These are phyloP conservation scores for Eretmochelys imbricata DNA, from an alignment of 2,113 vertebrate species.

Conservation along the genomic window DNA sequence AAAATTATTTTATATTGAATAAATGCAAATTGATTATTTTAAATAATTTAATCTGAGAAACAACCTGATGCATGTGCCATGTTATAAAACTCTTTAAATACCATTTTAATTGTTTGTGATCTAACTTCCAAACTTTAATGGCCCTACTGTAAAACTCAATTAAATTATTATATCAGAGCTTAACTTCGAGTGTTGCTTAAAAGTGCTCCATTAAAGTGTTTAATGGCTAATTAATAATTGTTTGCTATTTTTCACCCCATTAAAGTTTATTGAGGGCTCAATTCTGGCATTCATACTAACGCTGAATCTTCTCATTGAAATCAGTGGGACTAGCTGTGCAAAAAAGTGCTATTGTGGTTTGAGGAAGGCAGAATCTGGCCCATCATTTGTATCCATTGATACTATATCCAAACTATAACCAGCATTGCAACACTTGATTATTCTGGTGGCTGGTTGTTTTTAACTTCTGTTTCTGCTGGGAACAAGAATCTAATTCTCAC, in stretches of 20 bases:
- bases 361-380: neutral
- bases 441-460: neutral
- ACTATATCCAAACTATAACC: neutral
- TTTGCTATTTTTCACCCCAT: slow-evolving; percentile 32
- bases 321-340: neutral
- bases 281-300: neutral
- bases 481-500: neutral
- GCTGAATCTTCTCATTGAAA: neutral
- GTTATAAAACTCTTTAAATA: slow-evolving; percentile 30
- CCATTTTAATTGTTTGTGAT: slow-evolving; percentile 21
- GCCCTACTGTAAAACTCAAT: neutral
- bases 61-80: neutral
- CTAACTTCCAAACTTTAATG: slow-evolving; percentile 30
- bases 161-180: neutral
- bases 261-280: slow-evolving; percentile 36
- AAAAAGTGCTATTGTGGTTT: neutral
- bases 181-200: slow-evolving; percentile 16
- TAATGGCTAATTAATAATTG: slow-evolving; percentile 35
- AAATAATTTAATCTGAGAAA: slow-evolving; percentile 11
- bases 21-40: slow-evolving; percentile 21
- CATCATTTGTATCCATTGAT: fast-evolving
- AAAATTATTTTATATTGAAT: neutral
- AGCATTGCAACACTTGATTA: neutral
- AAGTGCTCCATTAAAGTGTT: neutral
- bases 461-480: neutral